Evolutionary conservation across 2,113 vertebrate species (phyloP), one percentile per base, ranked within the genome.

Genomic region (Agapornis roseicollis): DNA sequence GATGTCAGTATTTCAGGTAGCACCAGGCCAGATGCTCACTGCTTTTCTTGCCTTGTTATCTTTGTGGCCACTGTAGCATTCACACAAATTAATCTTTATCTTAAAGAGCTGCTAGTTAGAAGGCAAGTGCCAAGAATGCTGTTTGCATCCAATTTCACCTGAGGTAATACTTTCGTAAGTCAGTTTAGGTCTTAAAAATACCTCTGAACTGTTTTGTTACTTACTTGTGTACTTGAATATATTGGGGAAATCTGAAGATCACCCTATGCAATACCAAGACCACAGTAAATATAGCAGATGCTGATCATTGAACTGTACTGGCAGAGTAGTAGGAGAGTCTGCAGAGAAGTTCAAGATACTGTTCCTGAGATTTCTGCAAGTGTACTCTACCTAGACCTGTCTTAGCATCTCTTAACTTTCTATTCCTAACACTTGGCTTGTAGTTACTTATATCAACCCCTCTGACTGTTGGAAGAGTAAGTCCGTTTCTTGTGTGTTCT

Each of bases 401-500:
- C 15, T 66, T 65, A 76, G 14, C 50, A 61, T 77, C 37, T 90
- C 31, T 22, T 74, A 22, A 22, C 20, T 81, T 70, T 28, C 28
- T 15, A 10, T 77, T 13, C 12, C 11, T 72, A 41, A 29, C n/a
- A 17, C 44, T 56, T 85, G 13, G 7, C 65, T 80, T 80, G 33
- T 88, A 49, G 19, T 44, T 85, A 19, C 46, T 49, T 33, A n/a
- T 46, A 44, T 31, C 22, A 23, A 3, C 24, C 10, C 2, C 9
- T 87, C 17, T 74, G 39, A 39, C 22, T 84, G 28, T 17, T 82
- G 41, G 17, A 64, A 37, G 56, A 46, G 11, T 8, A 11, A 9
- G 7, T 63, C 1, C 0, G 0, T 92, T 83, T 71, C 25, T 9
- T 5, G 4, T 7, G 9, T 78, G n/a, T 83, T 63, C 23, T 63